These are phyloP conservation scores for Pachypeltis micranthus DNA, from an alignment of 1,140 invertebrate genomes.

Conservation along the genomic window DNA sequence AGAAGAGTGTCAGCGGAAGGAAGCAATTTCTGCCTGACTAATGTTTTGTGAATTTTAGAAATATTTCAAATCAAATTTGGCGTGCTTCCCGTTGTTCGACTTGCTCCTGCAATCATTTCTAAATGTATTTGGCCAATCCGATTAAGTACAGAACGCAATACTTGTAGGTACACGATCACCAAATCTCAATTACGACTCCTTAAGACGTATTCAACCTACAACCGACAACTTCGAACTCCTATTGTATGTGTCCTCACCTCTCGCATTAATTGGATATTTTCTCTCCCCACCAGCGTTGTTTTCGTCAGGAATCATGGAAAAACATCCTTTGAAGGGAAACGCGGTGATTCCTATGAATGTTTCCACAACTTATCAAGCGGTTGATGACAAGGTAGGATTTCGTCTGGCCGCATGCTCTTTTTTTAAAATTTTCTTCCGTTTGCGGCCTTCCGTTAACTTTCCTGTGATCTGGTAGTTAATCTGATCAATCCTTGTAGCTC, in stretches of 20 bases:
- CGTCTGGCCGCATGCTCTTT: neutral
- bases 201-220: neutral
- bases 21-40: no score
- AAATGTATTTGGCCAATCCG: neutral
- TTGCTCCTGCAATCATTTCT: no score
- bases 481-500: no score
- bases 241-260: neutral
- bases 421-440: constrained; percentile 4
- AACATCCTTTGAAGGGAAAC: constrained; percentile 23
- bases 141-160: neutral
- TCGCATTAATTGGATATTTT: constrained; percentile 7
- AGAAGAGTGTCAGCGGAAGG: no score
- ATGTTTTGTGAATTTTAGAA: no score
- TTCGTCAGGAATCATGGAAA: constrained; percentile 20
- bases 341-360: constrained; percentile 19
- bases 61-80: no score
- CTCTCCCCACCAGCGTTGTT: constrained; percentile 16
- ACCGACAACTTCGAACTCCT: neutral
- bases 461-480: neutral
- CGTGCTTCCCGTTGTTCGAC: no score
- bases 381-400: constrained; percentile 22
- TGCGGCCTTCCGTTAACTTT: constrained; percentile 1
- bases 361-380: constrained; percentile 22
- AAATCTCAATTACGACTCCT: neutral
- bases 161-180: neutral